phyloP scores from a whole-genome alignment of 2,888 invertebrate genomes.

The Sesamia inferens region DNA sequence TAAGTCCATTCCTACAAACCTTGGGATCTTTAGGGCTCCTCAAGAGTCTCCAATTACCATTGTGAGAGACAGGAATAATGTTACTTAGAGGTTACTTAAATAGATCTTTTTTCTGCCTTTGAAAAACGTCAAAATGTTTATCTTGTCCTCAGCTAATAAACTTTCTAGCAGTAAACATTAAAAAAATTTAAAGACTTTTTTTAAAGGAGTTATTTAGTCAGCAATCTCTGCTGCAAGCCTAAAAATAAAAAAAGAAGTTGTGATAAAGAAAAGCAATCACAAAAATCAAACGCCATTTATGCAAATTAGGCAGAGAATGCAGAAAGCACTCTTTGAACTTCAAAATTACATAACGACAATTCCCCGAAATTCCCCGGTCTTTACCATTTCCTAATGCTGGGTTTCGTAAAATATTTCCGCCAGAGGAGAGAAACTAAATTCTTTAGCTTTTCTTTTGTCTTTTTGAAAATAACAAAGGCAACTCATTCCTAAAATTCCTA shows the following conservation, averaged over 20 bases:
- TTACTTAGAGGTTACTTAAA: conserved; percentile 9
- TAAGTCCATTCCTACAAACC: conserved; percentile 33
- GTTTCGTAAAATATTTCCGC: too few relatives aligned
- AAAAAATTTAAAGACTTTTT: not conserved
- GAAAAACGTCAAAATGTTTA: not conserved
- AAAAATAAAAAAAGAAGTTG: not conserved
- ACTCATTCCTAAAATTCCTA: not conserved
- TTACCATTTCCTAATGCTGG: not conserved
- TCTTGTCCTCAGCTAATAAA: not conserved
- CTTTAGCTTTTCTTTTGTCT: too few relatives aligned
- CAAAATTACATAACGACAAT: not conserved
- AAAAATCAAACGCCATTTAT: not conserved
- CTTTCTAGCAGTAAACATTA: not conserved
- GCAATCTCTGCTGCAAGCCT: not conserved
- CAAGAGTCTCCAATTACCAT: conserved; percentile 39
- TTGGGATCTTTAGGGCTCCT: conserved; percentile 34
- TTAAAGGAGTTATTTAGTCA: not conserved
- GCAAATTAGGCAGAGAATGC: not conserved
- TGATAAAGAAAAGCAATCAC: not conserved
- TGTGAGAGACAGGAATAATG: conserved; percentile 33
- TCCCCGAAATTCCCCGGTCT: too few relatives aligned
- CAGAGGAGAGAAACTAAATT: too few relatives aligned
- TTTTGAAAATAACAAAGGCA: not conserved
- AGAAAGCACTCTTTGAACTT: not conserved
- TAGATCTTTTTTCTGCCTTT: not conserved